Conservation (phyloP, 2,113 vertebrate species). For the Austrofundulus limnaeus region DNA sequence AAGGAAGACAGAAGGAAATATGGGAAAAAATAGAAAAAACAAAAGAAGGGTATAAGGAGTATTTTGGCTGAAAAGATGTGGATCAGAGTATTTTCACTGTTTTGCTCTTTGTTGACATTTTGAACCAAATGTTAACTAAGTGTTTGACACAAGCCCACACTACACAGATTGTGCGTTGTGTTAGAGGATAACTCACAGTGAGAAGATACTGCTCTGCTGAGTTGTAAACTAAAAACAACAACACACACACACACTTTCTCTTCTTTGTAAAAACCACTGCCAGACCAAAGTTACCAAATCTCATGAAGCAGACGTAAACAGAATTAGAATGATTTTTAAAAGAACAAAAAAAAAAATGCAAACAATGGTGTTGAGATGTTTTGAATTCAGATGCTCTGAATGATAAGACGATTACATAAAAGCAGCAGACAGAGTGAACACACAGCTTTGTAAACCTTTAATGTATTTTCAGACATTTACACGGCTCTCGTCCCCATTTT, state of each 20-base stretch:
- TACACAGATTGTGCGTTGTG: no score
- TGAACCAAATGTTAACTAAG: no score
- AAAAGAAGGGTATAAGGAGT: no score
- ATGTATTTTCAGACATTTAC: background rate
- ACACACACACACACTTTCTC: background rate
- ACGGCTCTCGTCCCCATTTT: background rate
- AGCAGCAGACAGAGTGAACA: background rate
- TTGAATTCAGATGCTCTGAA: background rate
- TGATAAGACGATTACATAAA: background rate
- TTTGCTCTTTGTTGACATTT: no score
- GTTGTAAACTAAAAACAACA: no score
- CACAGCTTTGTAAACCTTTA: background rate
- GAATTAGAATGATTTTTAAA: background rate
- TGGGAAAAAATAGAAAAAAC: no score
- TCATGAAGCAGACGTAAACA: slow-evolving; percentile 3
- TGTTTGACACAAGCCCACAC: no score
- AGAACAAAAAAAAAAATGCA: slow-evolving; percentile 9
- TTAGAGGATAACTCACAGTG: no score
- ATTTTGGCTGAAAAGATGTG: no score
- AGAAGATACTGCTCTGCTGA: background rate
- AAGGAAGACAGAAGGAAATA: no score
- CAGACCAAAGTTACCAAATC: background rate
- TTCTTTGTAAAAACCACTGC: background rate
- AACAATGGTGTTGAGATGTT: background rate
- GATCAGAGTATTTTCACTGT: no score